Evolutionary conservation across 2,113 vertebrate genomes (phyloP).

Genomic region (Cygnus atratus): DNA sequence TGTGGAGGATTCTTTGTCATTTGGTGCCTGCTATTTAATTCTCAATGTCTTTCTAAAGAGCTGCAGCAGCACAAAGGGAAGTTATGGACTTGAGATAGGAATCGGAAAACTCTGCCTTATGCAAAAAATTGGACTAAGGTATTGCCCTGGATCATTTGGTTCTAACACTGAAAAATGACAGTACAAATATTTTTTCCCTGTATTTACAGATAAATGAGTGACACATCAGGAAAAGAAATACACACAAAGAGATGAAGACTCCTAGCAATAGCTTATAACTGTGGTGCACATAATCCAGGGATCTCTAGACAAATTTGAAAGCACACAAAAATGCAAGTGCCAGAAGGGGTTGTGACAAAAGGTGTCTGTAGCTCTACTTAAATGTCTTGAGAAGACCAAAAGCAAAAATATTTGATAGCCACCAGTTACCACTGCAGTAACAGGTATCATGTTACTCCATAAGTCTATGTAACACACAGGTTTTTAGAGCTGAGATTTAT

Average conservation of each 20-base stretch:
- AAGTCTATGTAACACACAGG: fast-evolving
- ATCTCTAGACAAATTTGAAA: not conserved
- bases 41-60: not conserved
- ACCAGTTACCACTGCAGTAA: not conserved
- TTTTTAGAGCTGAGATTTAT: not conserved
- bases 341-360: not conserved
- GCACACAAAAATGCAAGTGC: not conserved
- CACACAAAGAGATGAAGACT: not conserved
- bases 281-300: too few species aligned
- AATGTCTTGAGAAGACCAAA: not conserved
- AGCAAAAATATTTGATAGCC: not conserved
- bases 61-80: not conserved
- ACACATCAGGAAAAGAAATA: not conserved
- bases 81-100: not conserved
- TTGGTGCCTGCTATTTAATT: not conserved
- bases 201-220: slow-evolving; percentile 6
- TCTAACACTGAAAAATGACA: not conserved
- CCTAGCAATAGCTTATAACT: not conserved
- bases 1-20: not conserved
- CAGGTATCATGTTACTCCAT: not conserved
- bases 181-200: not conserved
- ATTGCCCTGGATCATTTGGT: not conserved
- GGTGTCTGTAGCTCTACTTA: not conserved
- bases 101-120: not conserved
- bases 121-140: not conserved